Base-by-base conservation (phyloP, 2,113 vertebrate species). In the Cyphomyrus plagiostoma region DNA sequence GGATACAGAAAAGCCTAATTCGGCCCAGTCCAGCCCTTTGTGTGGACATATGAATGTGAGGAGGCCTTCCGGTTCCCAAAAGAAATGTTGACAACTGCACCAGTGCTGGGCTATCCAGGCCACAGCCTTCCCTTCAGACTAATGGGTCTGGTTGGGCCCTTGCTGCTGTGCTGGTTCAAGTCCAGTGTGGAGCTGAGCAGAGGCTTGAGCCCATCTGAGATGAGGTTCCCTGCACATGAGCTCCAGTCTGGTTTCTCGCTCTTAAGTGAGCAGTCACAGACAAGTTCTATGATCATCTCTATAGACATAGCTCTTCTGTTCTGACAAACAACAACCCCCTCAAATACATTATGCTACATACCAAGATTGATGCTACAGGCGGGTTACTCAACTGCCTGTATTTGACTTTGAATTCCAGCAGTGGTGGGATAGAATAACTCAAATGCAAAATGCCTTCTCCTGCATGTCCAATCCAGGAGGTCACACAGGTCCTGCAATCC, bases 31-130 rank as follows among this genome's bases (percentile, higher is more conserved):
- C 35, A 50, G 26, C 58, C 62, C 45, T 90, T 80, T 77, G 6
- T 46, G 39, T 90, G 90, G 74, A 35, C 66, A 74, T n/a, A 3
- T 74, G 66, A 35, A 74, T 74, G n/a, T 74, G 66, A 74, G 30
- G 66, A 74, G 30, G 26, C 4, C 26, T 74, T 30, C 66, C 9
- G 0, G 11, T 15, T 74, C 56, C n/a, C 9, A 35, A 74, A 74
- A 15, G 26, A 30, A 35, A 74, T 26, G 66, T 15, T 15, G 0
- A 35, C 66, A 26, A 13, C 66, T 15, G 11, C 30, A 30, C 7
- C 26, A 74, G 3, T 74, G n/a, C n/a, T 74, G 66, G 26, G n/a
- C 3, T 74, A 5, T 35, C 66, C 26, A 30, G 11, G 9, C 26
- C 9, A 74, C 66, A 74, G 13, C 30, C 9, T 74, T 74, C n/a